Evolutionary conservation across 2,888 invertebrate species (phyloP).

Genomic region (Ophioninae sp.): DNA sequence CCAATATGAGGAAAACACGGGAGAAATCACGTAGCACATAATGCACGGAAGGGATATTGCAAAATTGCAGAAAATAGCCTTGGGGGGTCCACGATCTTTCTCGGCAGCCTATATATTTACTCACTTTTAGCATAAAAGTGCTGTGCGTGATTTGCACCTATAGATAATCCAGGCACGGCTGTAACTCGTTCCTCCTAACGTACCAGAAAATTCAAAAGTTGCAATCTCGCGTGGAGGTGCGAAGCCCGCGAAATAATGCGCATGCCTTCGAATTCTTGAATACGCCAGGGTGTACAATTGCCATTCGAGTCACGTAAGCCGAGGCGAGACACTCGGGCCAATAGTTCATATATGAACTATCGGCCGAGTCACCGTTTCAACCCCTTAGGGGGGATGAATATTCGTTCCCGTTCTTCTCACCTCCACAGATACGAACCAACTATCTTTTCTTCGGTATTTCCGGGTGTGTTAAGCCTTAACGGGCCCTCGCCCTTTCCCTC

Average conservation of each 20-base stretch:
- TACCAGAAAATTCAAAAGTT: constrained; percentile 60
- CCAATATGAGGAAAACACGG: constrained; percentile 10
- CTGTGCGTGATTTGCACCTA: constrained; percentile 10
- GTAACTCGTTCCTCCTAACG: constrained; percentile 29
- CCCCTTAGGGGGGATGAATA: constrained; percentile 39
- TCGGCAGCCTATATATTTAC: constrained; percentile 19
- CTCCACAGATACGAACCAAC: constrained; percentile 13
- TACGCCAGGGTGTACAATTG: constrained; percentile 65
- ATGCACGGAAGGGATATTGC: constrained; percentile 36
- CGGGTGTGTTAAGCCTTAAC: constrained; percentile 1
- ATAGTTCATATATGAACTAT: constrained; percentile 70
- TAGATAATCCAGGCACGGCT: constrained; percentile 9
- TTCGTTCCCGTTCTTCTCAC: constrained; percentile 24
- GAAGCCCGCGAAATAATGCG: constrained; percentile 70
- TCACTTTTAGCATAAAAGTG: constrained; percentile 31
- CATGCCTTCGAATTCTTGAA: constrained; percentile 71
- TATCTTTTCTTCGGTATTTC: constrained; percentile 11
- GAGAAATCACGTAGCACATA: constrained; percentile 41
- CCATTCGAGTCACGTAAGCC: constrained; percentile 70
- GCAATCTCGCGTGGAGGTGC: constrained; percentile 67
- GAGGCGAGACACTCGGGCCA: constrained; percentile 69
- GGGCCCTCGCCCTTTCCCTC: not conserved
- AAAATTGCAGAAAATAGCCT: constrained; percentile 48
- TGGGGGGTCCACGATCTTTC: constrained; percentile 31
- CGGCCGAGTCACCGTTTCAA: constrained; percentile 70